These are phyloP conservation scores for Galaxias olidus DNA, from an alignment of 2,797 vertebrate species.

Conservation along the genomic window DNA sequence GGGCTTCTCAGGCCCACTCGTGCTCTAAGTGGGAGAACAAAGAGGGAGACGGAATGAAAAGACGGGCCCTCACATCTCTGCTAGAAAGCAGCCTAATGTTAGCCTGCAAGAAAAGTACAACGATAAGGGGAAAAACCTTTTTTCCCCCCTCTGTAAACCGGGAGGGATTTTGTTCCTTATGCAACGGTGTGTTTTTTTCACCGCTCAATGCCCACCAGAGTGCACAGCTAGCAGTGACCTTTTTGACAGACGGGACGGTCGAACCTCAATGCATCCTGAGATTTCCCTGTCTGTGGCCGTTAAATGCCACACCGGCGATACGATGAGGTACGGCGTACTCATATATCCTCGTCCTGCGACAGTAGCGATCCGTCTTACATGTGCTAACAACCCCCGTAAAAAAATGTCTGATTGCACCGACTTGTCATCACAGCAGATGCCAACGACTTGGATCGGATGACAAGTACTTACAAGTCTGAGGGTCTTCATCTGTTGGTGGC, in stretches of 20 bases:
- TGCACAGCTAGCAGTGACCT: no score
- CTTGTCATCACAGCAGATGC: slow-evolving; percentile 58
- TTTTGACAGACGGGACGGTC: no score
- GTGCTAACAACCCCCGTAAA: slow-evolving; percentile 26
- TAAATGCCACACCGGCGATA: slow-evolving; percentile 54
- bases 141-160: slow-evolving; percentile 33
- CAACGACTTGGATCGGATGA: slow-evolving; percentile 63
- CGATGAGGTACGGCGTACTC: neutral
- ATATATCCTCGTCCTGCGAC: no score
- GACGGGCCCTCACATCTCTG: slow-evolving; percentile 46
- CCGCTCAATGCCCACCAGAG: slow-evolving; percentile 12
- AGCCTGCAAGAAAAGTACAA: slow-evolving; percentile 43
- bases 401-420: slow-evolving; percentile 63
- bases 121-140: slow-evolving; percentile 45
- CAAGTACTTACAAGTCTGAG: slow-evolving; percentile 43
- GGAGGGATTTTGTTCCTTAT: slow-evolving; percentile 44
- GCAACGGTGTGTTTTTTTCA: slow-evolving; percentile 29
- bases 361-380: no score
- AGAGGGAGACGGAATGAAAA: slow-evolving; percentile 43
- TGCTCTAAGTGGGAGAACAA: slow-evolving; percentile 13
- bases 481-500: slow-evolving; percentile 51
- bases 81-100: slow-evolving; percentile 44
- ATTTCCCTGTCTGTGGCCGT: slow-evolving; percentile 46
- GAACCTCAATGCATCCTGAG: slow-evolving; percentile 22
- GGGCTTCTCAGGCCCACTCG: slow-evolving; percentile 38